Base-by-base conservation (phyloP, 2,113 vertebrate genomes). In the Jacana jacana region DNA sequence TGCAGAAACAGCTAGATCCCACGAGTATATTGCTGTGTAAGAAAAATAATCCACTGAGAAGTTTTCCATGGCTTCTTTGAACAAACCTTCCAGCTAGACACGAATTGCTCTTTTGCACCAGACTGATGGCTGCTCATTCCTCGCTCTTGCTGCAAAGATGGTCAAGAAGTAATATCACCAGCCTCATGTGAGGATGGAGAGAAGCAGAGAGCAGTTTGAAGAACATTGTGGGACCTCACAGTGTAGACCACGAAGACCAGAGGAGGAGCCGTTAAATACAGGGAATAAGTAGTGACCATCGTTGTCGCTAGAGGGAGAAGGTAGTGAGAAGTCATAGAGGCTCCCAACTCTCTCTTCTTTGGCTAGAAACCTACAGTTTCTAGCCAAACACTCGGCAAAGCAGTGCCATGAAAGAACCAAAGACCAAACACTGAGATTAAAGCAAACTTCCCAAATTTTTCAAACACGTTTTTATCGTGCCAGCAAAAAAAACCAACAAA, bases 1-100 rank as follows among this genome's bases (percentile, higher is more conserved):
- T 96, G 91, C 52, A 93, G 70, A 85, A 69, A 66, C 79, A 68
- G 48, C 73, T 71, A 54, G 73, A 84, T 69, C 90, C 61, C 90
- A 84, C 35, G 58, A 92, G 92, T 65, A 25, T 24, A 52, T 20
- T 86, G 60, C 14, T 86, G 17, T 20, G 10, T n/a, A 60, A 92
- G 80, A 76, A 79, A 91, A 96, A 93, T 22, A 89, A 90, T 30
- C 88, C 66, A 68, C 57, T 28, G 91, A 88, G 88, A 93, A 69
- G 89, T 71, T 64, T 49, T 40, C n/a, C 35, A 81, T 91, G 86
- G 77, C 44, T 88, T 93, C 86, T 66, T 11, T 86, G 72, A 88
- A 49, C 61, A 92, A 94, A 84, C 49, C 52, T 52, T 33, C 30
- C 23, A 19, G 44, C 52, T 7, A 64, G 55, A 66, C 42, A 61